Base-by-base conservation (phyloP, 2,797 vertebrate species). In the Oceanodroma leucorhoa region DNA sequence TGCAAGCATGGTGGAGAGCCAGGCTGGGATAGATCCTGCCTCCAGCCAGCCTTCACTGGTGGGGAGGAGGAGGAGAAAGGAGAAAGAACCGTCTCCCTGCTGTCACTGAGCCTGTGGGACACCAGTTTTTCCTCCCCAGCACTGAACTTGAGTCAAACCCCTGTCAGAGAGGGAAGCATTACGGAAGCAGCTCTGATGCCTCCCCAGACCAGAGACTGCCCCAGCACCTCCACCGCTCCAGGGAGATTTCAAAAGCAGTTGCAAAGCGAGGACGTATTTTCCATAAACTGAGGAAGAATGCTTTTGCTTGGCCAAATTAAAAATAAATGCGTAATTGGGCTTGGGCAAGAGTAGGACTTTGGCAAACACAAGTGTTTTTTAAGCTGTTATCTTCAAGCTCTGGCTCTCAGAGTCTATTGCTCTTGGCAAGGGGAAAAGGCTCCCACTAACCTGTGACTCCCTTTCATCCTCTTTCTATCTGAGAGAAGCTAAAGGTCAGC, bases 301-400 rank as follows among this genome's bases (percentile, higher is more conserved):
- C 40, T 92, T 83, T 66, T 85, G 8, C 54, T 93, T 73, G 67
- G 81, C 86, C 81, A 81, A 95, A 95, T 90, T 80, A 90, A 90
- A 93, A 95, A 85, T 79, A 89, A 90, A 66, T 60, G 51, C 0
- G 1, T 90, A 93, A 94, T 77, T 65, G 36, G 67, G 38, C 84
- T 95, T 77, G 78, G 77, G 23, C 73, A 94, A 87, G 67, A 86
- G 79, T 5, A 64, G 12, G 61, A 61, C 43, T 92, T 91, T 94
- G 94, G 92, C 90, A 91, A 87, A 61, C n/a, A 18, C 5, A 23
- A 89, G 36, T 81, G 40, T 87, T 91, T 95, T 90, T 95, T 51
- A 85, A 87, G 69, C 41, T 30, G 71, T 65, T 95, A 93, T 95
- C 96, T 90, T 67, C 22, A 61, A 72, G 30, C 50, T 78, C 90